A percentile compares a stretch with the other conserved stretches of the same genome.
Conservation (phyloP, 2,888 invertebrate genomes). For the Zaprionus lineosus region DNA sequence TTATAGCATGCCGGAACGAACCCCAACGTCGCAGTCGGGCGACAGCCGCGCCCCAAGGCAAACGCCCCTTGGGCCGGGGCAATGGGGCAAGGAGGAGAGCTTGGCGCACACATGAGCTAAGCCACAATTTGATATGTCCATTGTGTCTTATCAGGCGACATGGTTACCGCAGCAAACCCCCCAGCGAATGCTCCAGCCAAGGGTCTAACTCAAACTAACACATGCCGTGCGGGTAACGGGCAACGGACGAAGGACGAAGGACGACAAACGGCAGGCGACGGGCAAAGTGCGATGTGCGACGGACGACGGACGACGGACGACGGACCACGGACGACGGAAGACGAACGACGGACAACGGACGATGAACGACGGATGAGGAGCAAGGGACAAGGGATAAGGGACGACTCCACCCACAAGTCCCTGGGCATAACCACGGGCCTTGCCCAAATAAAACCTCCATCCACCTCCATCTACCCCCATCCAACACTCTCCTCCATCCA, state of each 20-base stretch:
- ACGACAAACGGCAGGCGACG: too few species aligned
- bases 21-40: constrained; percentile 14
- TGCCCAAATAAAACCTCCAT: constrained; percentile 70
- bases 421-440: constrained; percentile 68
- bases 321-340: too few species aligned
- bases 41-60: constrained; percentile 56
- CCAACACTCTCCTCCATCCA: too few species aligned
- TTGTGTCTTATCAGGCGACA: constrained; percentile 81
- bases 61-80: constrained; percentile 36
- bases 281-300: too few species aligned
- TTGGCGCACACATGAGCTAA: constrained; percentile 60
- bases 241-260: too few species aligned
- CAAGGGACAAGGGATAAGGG: too few species aligned
- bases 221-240: too few species aligned
- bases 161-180: constrained; percentile 73
- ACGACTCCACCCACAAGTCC: constrained; percentile 39
- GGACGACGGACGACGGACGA: too few species aligned
- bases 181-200: constrained; percentile 51
- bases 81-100: not conserved
- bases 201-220: constrained; percentile 63
- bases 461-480: too few species aligned
- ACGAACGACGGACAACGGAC: too few species aligned
- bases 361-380: too few species aligned
- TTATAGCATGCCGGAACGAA: constrained; percentile 34
- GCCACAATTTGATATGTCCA: constrained; percentile 82